These are phyloP conservation scores for Macquaria australasica DNA, from an alignment of 2,113 vertebrate genomes.

Conservation along the genomic window DNA sequence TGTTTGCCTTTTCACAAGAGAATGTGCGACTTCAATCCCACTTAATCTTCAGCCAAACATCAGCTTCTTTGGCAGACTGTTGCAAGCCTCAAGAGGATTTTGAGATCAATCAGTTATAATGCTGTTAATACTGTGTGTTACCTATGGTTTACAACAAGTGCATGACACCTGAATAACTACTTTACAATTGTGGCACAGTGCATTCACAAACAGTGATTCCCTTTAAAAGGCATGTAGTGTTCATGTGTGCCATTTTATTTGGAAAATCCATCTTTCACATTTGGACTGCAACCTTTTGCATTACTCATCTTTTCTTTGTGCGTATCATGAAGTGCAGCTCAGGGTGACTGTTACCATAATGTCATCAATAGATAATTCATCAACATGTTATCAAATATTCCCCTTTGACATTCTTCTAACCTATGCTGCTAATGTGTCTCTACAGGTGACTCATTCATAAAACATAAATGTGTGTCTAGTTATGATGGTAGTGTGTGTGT, in stretches of 20 bases:
- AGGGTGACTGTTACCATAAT: constrained; percentile 34
- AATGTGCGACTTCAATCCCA: constrained; percentile 55
- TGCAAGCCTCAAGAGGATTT: constrained; percentile 50
- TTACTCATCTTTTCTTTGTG: constrained; percentile 13
- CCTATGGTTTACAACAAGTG: constrained; percentile 32
- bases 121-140: constrained; percentile 38
- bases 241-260: constrained; percentile 14
- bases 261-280: constrained; percentile 1
- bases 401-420: constrained; percentile 24
- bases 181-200: neutral
- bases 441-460: constrained; percentile 67
- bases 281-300: neutral
- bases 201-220: neutral
- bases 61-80: constrained; percentile 55
- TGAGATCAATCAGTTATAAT: constrained; percentile 54
- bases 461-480: constrained; percentile 46
- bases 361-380: constrained; percentile 64
- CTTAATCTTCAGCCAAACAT: constrained; percentile 65
- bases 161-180: constrained; percentile 22
- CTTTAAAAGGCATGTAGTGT: neutral
- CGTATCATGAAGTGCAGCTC: constrained; percentile 1
- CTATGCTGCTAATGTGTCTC: constrained; percentile 32
- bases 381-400: constrained; percentile 30
- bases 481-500: neutral
- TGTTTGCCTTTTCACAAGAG: constrained; percentile 51